Evolutionary conservation across 2,797 vertebrate species (phyloP).

Genomic region (Monodelphis domestica): DNA sequence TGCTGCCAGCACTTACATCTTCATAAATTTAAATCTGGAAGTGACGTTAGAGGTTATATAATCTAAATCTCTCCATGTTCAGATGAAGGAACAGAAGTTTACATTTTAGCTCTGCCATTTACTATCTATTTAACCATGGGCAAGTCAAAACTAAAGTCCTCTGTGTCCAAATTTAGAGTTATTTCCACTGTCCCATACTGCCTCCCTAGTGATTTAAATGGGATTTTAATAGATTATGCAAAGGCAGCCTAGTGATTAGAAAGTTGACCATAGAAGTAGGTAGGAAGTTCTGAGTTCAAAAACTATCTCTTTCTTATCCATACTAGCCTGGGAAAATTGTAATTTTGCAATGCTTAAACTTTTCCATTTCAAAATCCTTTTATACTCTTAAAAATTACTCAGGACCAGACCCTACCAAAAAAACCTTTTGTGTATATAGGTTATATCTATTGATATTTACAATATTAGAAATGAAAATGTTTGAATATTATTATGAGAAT

Average conservation of each 20-base stretch:
- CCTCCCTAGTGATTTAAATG: background rate
- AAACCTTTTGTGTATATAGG: background rate
- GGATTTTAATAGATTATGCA: background rate
- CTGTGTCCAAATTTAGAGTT: background rate
- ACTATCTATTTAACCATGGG: no score
- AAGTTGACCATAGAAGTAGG: background rate
- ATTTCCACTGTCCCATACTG: background rate
- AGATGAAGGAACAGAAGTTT: background rate
- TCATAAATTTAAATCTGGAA: conserved; percentile 44
- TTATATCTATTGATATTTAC: background rate
- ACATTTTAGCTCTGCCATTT: no score
- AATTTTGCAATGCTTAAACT: background rate
- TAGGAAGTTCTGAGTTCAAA: background rate
- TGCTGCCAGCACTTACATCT: conserved; percentile 42
- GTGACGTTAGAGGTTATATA: conserved; percentile 17
- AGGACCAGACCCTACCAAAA: background rate
- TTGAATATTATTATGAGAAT: background rate
- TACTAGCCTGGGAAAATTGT: background rate
- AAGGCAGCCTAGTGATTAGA: background rate
- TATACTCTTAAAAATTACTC: background rate
- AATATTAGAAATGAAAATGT: background rate
- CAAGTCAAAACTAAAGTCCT: background rate
- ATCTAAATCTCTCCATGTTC: background rate
- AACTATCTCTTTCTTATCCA: background rate
- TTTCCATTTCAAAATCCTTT: background rate